Conservation (phyloP, 2,113 vertebrate genomes). For the Rhea pennata region DNA sequence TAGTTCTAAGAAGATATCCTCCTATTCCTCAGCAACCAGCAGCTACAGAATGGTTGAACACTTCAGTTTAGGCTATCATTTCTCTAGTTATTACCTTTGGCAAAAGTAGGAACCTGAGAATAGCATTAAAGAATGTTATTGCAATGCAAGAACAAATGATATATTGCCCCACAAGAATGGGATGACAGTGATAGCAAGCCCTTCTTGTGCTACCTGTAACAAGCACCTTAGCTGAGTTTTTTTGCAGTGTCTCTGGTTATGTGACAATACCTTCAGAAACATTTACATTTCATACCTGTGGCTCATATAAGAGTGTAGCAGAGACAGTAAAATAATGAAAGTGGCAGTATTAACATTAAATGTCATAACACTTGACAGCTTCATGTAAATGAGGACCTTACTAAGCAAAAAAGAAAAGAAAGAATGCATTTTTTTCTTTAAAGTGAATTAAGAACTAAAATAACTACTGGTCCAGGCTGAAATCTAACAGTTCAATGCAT, state of each 20-base stretch:
- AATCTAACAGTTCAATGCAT: background rate
- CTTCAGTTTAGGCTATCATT: background rate
- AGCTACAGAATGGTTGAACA: background rate
- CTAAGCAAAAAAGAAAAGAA: background rate
- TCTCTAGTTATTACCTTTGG: background rate
- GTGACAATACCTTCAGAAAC: constrained; percentile 30
- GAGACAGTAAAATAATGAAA: constrained; percentile 51
- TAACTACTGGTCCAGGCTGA: background rate
- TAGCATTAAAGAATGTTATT: background rate
- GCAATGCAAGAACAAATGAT: background rate
- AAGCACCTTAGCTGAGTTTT: background rate
- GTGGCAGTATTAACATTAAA: constrained; percentile 66
- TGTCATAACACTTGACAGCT: constrained; percentile 70
- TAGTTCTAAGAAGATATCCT: background rate
- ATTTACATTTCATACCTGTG: constrained; percentile 44
- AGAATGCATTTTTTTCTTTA: constrained; percentile 7
- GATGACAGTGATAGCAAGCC: background rate
- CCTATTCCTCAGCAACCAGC: background rate
- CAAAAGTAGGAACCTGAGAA: background rate
- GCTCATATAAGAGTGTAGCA: constrained; percentile 44
- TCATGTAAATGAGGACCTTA: constrained; percentile 65
- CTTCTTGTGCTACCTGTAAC: background rate
- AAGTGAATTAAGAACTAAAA: constrained; percentile 8
- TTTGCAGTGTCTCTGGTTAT: background rate
- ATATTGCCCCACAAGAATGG: background rate